Conservation (phyloP, 2,888 invertebrate genomes). For the Galeopsomyia nigrocyanea region DNA sequence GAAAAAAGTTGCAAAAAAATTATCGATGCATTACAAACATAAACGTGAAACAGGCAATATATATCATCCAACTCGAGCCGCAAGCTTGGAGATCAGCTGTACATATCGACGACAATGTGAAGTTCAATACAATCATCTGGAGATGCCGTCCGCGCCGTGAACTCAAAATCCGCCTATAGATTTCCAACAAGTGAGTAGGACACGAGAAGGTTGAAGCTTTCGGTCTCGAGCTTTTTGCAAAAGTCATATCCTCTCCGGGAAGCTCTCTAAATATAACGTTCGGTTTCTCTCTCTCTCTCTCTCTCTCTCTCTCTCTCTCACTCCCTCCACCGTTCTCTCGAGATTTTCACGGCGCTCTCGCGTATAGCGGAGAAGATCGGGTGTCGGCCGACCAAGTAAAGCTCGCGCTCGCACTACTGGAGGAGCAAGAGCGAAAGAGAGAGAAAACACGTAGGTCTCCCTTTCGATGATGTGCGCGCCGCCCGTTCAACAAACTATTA, state of each 20-base stretch:
- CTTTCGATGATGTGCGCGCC: slow-evolving; percentile 33
- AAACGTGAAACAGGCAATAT: no score
- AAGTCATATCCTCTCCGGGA: slow-evolving; percentile 27
- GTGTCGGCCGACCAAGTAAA: slow-evolving; percentile 69
- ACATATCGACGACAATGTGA: no score
- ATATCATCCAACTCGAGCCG: no score
- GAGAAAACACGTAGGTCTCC: not conserved
- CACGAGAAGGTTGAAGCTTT: no score
- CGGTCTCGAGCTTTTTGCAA: slow-evolving; percentile 33
- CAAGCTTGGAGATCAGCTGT: no score
- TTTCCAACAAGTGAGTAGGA: no score
- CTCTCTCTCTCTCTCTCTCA: not conserved
- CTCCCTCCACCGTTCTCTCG: not conserved
- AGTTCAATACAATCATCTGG: no score
- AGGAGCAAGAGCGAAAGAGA: slow-evolving; percentile 31
- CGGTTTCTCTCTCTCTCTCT: slow-evolving; percentile 2
- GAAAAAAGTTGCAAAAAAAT: no score
- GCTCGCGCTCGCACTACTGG: slow-evolving; percentile 59
- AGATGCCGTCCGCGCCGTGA: no score
- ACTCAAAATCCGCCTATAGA: no score
- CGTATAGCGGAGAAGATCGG: slow-evolving; percentile 58
- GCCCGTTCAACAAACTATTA: slow-evolving; percentile 58
- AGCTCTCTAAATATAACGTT: slow-evolving; percentile 31
- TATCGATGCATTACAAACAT: no score
- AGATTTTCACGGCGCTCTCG: slow-evolving; percentile 29